A percentile compares a stretch with the other conserved stretches of the same genome.
Conservation (phyloP, 30 jellyfish, hydroid and myxozoan species). For the Clytia hemisphaerica region DNA sequence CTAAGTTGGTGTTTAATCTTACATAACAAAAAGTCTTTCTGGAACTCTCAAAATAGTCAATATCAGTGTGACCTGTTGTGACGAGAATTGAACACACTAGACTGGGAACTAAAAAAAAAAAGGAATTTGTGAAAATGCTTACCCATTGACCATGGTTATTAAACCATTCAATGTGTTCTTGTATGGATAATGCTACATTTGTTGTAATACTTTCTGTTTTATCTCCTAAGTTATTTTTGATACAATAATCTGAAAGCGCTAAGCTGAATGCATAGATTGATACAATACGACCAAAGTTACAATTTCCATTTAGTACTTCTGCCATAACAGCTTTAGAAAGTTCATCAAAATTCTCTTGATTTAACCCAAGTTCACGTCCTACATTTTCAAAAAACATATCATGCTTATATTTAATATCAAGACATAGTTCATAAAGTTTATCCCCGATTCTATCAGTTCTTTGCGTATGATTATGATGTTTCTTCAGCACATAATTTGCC, state of each 20-base stretch:
- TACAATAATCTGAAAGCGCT: conserved; percentile 22
- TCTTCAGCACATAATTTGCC: conserved; percentile 14
- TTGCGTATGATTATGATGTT: neutral
- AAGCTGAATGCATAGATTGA: conserved; percentile 38
- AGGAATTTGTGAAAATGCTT: conserved; percentile 4
- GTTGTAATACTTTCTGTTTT: conserved; percentile 11
- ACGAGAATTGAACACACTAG: neutral
- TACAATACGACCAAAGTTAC: conserved; percentile 52
- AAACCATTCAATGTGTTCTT: conserved; percentile 24
- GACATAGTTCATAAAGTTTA: conserved; percentile 38
- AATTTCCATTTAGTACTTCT: conserved; percentile 30
- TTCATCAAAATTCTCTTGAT: conserved; percentile 1
- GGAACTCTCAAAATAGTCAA: neutral
- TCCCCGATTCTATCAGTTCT: conserved; percentile 23
- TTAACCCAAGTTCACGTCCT: conserved; percentile 15
- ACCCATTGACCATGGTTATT: conserved; percentile 49
- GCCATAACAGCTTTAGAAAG: conserved; percentile 20
- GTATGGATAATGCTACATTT: conserved; percentile 7
- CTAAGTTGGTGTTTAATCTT: neutral
- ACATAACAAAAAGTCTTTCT: neutral
- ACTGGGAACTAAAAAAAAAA: neutral
- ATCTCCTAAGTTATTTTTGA: conserved; percentile 11
- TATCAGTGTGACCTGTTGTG: neutral
- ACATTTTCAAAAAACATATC: conserved; percentile 31
- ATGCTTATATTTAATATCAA: conserved; percentile 39